Base-by-base conservation (phyloP, 1,140 invertebrate species). In the Popillia japonica region DNA sequence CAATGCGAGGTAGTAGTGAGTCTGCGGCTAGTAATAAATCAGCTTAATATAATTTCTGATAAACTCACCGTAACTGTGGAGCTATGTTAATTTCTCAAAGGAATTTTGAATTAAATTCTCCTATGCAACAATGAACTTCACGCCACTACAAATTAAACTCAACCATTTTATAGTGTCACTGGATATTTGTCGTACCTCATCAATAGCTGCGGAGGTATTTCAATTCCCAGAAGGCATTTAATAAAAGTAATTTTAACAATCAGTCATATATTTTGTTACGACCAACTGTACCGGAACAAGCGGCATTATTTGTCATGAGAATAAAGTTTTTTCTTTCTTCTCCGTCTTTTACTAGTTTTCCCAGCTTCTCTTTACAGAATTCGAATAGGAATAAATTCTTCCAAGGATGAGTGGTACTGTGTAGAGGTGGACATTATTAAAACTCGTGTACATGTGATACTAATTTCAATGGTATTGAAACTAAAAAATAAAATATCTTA, bases 81-180 rank as follows among this genome's bases (percentile, higher is more conserved):
- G 17, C 20, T 20, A 64, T 27, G 61, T 64, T 64, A 64, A 64
- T 64, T 64, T 64, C 61, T 64, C 61, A 64, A 64, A 64, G 61
- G 61, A 64, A 64, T 64, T 64, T 64, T 27, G 61, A 64, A 64
- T 64, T 64, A 64, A 64, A 64, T 64, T 64, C 61, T 64, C 61
- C 11, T 10, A 64, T 64, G 61, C 61, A 64, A 64, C 61, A 64
- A 27, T 64, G 22, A 64, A 64, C 61, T 64, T 64, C 61, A 64
- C 61, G 61, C 61, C 61, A 22, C n/a, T 64, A 64, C 61, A 64
- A 64, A 64, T 64, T 64, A 64, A 64, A 64, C 61, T 17, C 61
- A 20, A 64, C 61, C 10, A 64, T 64, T 64, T 64, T 64, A 64
- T 64, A 64, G 17, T 64, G 61, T 64, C 20, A 64, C 61, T 64